phyloP scores from a whole-genome alignment of 2,797 vertebrate genomes.

The Ceryle rudis region DNA sequence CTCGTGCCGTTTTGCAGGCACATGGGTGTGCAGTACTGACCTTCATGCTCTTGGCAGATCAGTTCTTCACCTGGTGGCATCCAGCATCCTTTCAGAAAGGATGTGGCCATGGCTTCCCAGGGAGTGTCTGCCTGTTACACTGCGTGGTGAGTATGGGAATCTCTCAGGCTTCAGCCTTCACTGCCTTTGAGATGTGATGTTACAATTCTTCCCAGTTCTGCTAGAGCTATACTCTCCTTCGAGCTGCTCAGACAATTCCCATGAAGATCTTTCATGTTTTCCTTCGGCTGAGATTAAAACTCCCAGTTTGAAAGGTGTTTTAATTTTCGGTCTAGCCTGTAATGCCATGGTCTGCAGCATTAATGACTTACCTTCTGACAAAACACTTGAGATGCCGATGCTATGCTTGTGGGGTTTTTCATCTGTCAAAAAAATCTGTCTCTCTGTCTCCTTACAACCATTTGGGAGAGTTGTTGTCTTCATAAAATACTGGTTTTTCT shows the following conservation, averaged over 20 bases:
- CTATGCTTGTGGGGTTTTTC: not conserved
- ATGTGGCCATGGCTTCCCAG: not conserved
- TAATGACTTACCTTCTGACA: not conserved
- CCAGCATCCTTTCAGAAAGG: not conserved
- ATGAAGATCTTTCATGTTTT: not conserved
- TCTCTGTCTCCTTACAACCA: constrained; percentile 20
- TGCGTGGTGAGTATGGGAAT: fast-evolving
- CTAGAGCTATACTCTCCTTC: not conserved
- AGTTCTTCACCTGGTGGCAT: not conserved
- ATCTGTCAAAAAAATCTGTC: not conserved
- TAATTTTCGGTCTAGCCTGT: not conserved
- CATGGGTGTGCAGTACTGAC: fast-evolving
- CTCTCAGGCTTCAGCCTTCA: not conserved
- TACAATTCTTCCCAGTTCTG: not conserved
- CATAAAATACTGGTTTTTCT: constrained; percentile 18
- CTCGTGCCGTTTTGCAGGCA: fast-evolving
- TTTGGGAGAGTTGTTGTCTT: not conserved
- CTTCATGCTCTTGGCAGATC: not conserved
- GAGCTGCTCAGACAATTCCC: not conserved
- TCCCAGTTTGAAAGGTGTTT: not conserved
- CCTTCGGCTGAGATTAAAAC: not conserved
- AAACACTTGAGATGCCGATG: not conserved
- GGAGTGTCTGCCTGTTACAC: too few relatives aligned
- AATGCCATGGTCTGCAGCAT: not conserved
- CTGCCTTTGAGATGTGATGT: not conserved